These are phyloP conservation scores for Anguilla japonica DNA, from an alignment of 2,113 vertebrate genomes.

Conservation along the genomic window DNA sequence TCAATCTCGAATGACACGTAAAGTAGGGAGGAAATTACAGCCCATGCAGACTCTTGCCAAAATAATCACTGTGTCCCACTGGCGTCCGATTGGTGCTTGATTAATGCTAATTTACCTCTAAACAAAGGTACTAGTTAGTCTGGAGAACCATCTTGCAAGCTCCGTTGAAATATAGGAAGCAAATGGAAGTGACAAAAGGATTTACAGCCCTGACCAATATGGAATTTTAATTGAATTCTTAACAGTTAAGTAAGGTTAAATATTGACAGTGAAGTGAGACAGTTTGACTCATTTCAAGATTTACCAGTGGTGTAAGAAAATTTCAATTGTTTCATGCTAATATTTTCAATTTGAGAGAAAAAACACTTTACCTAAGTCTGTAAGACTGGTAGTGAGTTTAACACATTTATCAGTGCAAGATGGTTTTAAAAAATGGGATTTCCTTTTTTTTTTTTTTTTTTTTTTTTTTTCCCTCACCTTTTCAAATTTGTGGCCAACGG, in stretches of 20 bases:
- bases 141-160: neutral
- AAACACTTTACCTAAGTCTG: too few relatives aligned
- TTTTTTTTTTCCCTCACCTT: constrained; percentile 21
- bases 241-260: neutral
- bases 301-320: too few relatives aligned
- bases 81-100: neutral
- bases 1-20: neutral
- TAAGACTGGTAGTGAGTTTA: too few relatives aligned
- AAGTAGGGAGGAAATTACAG: neutral
- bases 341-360: too few relatives aligned
- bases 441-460: neutral
- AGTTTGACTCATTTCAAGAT: too few relatives aligned
- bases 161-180: neutral
- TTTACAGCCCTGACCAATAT: neutral
- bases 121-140: neutral
- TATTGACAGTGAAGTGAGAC: too few relatives aligned
- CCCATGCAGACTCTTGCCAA: neutral
- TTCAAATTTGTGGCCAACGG: neutral
- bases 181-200: neutral
- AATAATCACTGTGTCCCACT: neutral
- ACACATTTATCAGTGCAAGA: neutral
- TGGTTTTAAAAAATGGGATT: neutral
- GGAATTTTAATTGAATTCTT: neutral
- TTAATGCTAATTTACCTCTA: neutral
- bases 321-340: too few relatives aligned